Evolutionary conservation across 1,140 invertebrate species (phyloP), one percentile per base, ranked within the genome.

Genomic region (Calliopsis andreniformis): DNA sequence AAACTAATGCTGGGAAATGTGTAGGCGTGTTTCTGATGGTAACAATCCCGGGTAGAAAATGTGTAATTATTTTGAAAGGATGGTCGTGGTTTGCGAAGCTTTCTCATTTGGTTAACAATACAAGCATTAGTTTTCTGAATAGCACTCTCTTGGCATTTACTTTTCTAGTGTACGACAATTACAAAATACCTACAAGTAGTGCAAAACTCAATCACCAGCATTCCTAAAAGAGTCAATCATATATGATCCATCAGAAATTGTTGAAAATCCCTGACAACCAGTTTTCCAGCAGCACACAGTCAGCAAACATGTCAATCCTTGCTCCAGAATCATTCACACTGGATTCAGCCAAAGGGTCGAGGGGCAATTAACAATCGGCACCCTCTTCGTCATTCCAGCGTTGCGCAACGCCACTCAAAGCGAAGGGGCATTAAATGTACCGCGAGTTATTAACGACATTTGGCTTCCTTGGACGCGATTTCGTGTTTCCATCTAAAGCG

Each of bases 401-500:
- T 67, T 62, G 47, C 53, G 66, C 49, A 47, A 77, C 76, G 51
- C 51, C 55, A 20, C 42, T 66, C 63, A 80, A 83, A 78, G 76
- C 80, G 68, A 73, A 73, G 56, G 30, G 23, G 72, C 78, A 80
- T 63, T 80, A 88, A 90, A 89, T 87, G 88, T 90, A 83, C 84
- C 83, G 87, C 77, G 83, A 87, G 86, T 86, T 89, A 90, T 90
- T 88, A 90, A 90, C 82, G 85, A 88, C 78, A 66, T 82, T 72
- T 72, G 72, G 80, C 80, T 86, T 87, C 80, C 81, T 80, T 75
- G 76, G 77, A 69, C 32, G 81, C 53, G 67, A 84, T 87, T 87
- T 87, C 84, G 85, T 78, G 78, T 87, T 86, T 87, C 82, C 85
- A 71, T 32, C 66, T 47, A 43, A 64, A 73, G 55, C 66, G 55